A percentile compares a stretch with the other conserved stretches of the same genome.
These are phyloP conservation scores for Piaya cayana DNA, from an alignment of 2,113 vertebrate genomes.

Conservation along the genomic window DNA sequence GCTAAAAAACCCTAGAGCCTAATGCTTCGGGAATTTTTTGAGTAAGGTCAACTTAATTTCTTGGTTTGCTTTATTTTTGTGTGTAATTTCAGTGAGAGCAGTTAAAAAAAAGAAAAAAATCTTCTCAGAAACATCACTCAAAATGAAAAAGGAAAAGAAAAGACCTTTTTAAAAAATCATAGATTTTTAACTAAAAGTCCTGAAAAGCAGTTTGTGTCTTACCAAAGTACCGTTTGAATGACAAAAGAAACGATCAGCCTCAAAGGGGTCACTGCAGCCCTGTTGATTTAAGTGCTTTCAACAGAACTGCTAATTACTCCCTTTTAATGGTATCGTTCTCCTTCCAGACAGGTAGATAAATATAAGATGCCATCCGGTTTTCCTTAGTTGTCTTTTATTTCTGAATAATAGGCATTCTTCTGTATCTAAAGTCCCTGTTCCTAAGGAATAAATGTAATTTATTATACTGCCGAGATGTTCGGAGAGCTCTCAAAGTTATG, in stretches of 20 bases:
- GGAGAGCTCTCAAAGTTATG: constrained; percentile 51
- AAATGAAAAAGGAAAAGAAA: neutral
- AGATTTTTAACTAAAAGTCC: neutral
- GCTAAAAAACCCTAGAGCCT: neutral
- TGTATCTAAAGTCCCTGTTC: constrained; percentile 47
- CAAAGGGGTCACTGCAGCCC: neutral
- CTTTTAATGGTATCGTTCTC: neutral
- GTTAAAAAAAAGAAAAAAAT: neutral
- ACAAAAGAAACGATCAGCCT: neutral
- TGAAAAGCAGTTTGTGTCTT: neutral
- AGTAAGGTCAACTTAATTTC: neutral
- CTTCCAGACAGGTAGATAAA: constrained; percentile 26
- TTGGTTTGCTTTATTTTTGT: neutral
- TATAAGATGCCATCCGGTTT: constrained; percentile 23
- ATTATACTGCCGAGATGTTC: constrained; percentile 30
- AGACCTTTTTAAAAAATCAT: neutral
- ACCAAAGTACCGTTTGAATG: neutral
- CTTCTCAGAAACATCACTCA: neutral
- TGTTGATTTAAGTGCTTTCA: constrained; percentile 29
- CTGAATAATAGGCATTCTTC: constrained; percentile 22
- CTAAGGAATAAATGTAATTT: constrained; percentile 55
- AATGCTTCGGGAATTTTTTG: neutral
- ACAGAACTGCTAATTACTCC: neutral
- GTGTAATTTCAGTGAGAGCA: neutral
- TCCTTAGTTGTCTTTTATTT: neutral